Evolutionary conservation across 1,140 invertebrate genomes (phyloP).

Genomic region (Temnothorax nylanderi): DNA sequence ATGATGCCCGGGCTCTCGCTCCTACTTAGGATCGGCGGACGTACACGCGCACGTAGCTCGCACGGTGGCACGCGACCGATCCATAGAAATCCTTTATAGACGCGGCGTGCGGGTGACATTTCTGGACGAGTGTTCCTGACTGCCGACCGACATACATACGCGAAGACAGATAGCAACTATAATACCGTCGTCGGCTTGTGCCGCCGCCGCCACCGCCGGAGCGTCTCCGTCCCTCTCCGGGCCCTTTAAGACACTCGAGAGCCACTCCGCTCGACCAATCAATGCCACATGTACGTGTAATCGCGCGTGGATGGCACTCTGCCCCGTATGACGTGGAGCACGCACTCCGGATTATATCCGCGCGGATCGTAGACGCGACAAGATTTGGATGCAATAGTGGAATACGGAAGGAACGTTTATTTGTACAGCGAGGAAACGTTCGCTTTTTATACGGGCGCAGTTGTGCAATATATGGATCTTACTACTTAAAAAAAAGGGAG

Average conservation of each 20-base stretch:
- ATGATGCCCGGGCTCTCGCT: conserved; percentile 39
- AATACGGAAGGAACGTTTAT: background rate
- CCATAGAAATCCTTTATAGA: conserved; percentile 82
- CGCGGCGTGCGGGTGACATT: conserved; percentile 81
- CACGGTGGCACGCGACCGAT: conserved; percentile 83
- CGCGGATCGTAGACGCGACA: conserved; percentile 10
- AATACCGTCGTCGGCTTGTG: conserved; percentile 67
- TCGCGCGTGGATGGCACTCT: conserved; percentile 58
- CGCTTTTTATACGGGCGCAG: background rate
- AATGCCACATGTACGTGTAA: conserved; percentile 73
- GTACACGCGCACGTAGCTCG: conserved; percentile 73
- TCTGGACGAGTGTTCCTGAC: conserved; percentile 84
- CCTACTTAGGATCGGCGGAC: conserved; percentile 66
- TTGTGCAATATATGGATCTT: background rate
- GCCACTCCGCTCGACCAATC: conserved; percentile 75
- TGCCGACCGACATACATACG: conserved; percentile 80
- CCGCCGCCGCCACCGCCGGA: conserved; percentile 68
- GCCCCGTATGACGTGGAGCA: conserved; percentile 21
- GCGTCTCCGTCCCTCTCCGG: conserved; percentile 66
- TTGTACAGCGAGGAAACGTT: background rate
- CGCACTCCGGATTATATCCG: conserved; percentile 30
- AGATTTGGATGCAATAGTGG: background rate
- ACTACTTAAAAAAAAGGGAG: background rate
- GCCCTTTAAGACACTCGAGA: conserved; percentile 78
- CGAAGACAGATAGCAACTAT: conserved; percentile 82